phyloP scores from a whole-genome alignment of 1,140 invertebrate genomes.

The Eurytemora carolleeae region DNA sequence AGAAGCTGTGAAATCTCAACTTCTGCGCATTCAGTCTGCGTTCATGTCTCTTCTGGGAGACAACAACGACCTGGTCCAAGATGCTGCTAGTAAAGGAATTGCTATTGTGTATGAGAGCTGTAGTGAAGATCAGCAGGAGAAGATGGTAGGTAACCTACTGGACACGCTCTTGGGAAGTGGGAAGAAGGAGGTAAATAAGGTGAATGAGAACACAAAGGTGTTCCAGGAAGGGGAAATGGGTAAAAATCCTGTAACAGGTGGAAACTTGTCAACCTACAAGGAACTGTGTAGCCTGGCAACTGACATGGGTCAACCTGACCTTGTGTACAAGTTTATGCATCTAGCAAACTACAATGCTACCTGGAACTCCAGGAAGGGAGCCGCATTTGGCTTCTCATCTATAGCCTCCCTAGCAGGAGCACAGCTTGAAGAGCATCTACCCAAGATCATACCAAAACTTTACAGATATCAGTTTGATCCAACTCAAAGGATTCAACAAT shows the following conservation, averaged over 20 bases:
- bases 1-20: too few species aligned
- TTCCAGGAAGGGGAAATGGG: constrained; percentile 71
- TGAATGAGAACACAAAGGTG: constrained; percentile 57
- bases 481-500: constrained; percentile 65
- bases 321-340: constrained; percentile 87
- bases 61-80: constrained; percentile 66
- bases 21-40: constrained; percentile 49
- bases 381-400: constrained; percentile 70
- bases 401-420: constrained; percentile 57
- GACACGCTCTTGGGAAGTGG: constrained; percentile 53
- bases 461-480: constrained; percentile 71
- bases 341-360: constrained; percentile 77
- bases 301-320: constrained; percentile 77
- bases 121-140: constrained; percentile 42
- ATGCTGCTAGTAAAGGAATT: constrained; percentile 71
- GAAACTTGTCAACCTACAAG: constrained; percentile 70
- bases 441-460: constrained; percentile 64
- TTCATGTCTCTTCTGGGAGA: constrained; percentile 74
- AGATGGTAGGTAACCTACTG: constrained; percentile 51
- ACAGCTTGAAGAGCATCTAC: constrained; percentile 54
- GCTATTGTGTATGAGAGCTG: constrained; percentile 64
- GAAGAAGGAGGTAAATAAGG: constrained; percentile 42
- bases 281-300: constrained; percentile 79
- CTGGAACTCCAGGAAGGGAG: constrained; percentile 72
- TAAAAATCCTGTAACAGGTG: constrained; percentile 50